These are phyloP conservation scores for Heterotis niloticus DNA, from an alignment of 2,113 vertebrate genomes.

Conservation along the genomic window DNA sequence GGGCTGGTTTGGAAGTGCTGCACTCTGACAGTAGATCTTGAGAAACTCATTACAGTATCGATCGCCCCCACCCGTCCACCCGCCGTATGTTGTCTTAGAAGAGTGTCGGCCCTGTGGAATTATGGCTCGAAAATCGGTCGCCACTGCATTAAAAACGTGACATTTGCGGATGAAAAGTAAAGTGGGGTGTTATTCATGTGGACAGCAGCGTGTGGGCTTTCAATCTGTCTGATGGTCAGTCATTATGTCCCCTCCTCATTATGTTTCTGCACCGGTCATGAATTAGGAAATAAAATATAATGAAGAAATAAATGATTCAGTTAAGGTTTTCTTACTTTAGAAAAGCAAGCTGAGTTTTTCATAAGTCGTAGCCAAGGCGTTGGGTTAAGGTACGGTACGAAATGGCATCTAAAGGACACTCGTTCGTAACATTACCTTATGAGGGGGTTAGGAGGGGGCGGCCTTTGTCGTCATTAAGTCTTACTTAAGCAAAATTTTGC, in stretches of 20 bases:
- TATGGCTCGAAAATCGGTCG: conserved; percentile 31
- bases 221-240: conserved; percentile 1
- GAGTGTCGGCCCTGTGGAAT: conserved; percentile 4
- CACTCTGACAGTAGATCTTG: conserved; percentile 31
- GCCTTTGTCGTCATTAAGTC: conserved; percentile 19
- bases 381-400: background rate
- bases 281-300: background rate
- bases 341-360: background rate
- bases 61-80: conserved; percentile 35
- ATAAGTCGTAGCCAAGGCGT: background rate
- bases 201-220: background rate
- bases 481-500: conserved; percentile 21
- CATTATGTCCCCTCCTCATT: background rate
- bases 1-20: conserved; percentile 27
- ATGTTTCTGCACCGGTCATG: background rate
- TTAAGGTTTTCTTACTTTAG: background rate
- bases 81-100: conserved; percentile 9
- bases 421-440: conserved; percentile 15
- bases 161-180: conserved; percentile 3
- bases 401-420: background rate
- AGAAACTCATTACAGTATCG: conserved; percentile 36
- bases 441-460: conserved; percentile 21
- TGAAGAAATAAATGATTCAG: conserved; percentile 9
- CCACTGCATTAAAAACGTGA: conserved; percentile 18
- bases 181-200: background rate